Conservation (phyloP, 1,140 invertebrate genomes). For the Geopemphigus sp. region DNA sequence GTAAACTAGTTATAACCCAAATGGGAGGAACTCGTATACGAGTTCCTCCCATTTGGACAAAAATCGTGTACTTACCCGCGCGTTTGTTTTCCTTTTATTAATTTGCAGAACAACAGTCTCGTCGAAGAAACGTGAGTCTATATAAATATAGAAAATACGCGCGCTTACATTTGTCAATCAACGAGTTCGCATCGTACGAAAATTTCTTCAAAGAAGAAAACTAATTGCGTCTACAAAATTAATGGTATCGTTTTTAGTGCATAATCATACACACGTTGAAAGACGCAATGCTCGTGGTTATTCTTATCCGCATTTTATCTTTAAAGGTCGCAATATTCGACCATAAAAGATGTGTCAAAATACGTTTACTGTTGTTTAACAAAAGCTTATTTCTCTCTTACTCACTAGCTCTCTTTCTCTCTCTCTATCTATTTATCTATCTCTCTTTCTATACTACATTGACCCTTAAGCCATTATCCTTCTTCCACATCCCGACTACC, state of each 20-base stretch:
- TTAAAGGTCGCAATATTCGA: constrained; percentile 16
- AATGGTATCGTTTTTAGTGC: background rate
- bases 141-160: background rate
- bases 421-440: too few relatives aligned
- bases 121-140: background rate
- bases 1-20: too few relatives aligned
- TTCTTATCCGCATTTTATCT: constrained; percentile 22
- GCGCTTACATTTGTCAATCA: background rate
- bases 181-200: background rate
- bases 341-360: constrained; percentile 33
- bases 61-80: too few relatives aligned
- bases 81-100: too few relatives aligned
- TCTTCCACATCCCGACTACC: background rate
- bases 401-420: too few relatives aligned
- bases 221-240: background rate
- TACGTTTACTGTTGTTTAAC: constrained; percentile 42
- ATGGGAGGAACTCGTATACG: too few relatives aligned
- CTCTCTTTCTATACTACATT: constrained; percentile 7
- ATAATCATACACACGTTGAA: background rate
- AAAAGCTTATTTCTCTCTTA: constrained; percentile 5
- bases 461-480: constrained; percentile 9
- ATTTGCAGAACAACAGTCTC: too few relatives aligned
- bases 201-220: background rate
- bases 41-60: too few relatives aligned
- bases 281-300: background rate